Base-by-base conservation (phyloP, 2,888 invertebrate species). In the Bombyx huttoni region DNA sequence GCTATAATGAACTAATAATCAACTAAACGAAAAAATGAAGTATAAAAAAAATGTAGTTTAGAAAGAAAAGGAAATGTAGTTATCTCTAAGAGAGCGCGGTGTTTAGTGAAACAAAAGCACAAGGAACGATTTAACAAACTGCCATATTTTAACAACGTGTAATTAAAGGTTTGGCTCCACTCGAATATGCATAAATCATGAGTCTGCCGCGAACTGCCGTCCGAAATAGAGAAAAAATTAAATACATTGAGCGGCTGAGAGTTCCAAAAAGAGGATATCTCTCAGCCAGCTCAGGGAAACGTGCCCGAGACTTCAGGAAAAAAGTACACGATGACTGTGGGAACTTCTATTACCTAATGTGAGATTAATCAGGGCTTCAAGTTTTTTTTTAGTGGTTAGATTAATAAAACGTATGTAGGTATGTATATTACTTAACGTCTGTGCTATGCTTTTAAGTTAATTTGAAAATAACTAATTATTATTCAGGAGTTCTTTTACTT, bases 121-220 rank as follows among this genome's bases (percentile, higher is more conserved):
- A 63, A 69, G 68, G 70, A 83, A 83, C 80, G 78, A 82, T 87
- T 84, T 87, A 87, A 88, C 87, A 85, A 87, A 87, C 88, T 87
- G 88, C 85, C 87, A 88, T 88, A 88, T 88, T 86, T 88, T 88
- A 88, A 88, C 88, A 88, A 88, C 88, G 75, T 86, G 81, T 88
- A 88, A 88, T 88, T 88, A 88, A 88, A 88, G 88, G 87, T 86
- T 85, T 81, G 84, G 83, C 78, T 75, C 78, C 78, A 77, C 77
- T 84, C 80, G 84, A 75, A 86, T 86, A 85, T 88, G 88, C 88
- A 88, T 88, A 88, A 88, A 88, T 88, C 88, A 88, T 84, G 74
- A 75, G 76, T 79, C 81, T 78, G 85, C 86, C 70, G 85, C 85
- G 77, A 87, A 85, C 87, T 83, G 80, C 82, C 80, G 84, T 77